Conservation (phyloP, 2,888 invertebrate genomes). For the Stenchaetothrips biformis region DNA sequence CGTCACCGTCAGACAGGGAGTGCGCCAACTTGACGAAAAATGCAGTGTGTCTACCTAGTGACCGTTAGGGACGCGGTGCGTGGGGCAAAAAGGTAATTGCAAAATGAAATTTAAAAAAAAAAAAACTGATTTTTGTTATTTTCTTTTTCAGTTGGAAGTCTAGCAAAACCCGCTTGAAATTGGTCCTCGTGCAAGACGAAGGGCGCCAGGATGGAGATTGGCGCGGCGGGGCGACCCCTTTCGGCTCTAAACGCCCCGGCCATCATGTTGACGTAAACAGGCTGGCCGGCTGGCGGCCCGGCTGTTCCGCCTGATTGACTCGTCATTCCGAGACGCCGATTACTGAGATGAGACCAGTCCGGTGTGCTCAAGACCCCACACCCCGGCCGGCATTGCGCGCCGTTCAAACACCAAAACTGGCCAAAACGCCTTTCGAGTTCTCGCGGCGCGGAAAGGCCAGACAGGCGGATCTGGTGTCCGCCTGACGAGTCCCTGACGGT, state of each 20-base stretch:
- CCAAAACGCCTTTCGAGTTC: not conserved
- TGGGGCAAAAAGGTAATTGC: too few relatives aligned
- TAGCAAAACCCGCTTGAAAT: too few relatives aligned
- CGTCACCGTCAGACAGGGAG: conserved; percentile 26
- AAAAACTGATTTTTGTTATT: too few relatives aligned
- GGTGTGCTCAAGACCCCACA: not conserved
- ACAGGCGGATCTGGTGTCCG: not conserved
- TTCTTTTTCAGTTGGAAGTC: too few relatives aligned
- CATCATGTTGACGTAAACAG: conserved; percentile 28
- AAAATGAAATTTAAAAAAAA: too few relatives aligned
- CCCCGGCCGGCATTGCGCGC: not conserved
- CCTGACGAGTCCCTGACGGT: not conserved
- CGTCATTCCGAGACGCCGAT: conserved; percentile 5
- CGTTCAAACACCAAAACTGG: not conserved
- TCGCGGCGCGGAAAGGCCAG: not conserved
- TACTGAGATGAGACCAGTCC: not conserved
- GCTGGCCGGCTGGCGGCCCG: not conserved
- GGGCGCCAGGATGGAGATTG: not conserved
- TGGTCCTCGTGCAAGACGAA: too few relatives aligned
- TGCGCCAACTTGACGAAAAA: conserved; percentile 12
- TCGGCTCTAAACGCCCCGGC: conserved; percentile 16
- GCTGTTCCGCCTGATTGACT: conserved; percentile 20
- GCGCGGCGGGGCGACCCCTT: not conserved
- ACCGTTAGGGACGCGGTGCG: too few relatives aligned
- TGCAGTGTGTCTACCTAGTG: too few relatives aligned